Evolutionary conservation across 1,140 invertebrate species (phyloP).

Genomic region (Calephelis virginiensis): DNA sequence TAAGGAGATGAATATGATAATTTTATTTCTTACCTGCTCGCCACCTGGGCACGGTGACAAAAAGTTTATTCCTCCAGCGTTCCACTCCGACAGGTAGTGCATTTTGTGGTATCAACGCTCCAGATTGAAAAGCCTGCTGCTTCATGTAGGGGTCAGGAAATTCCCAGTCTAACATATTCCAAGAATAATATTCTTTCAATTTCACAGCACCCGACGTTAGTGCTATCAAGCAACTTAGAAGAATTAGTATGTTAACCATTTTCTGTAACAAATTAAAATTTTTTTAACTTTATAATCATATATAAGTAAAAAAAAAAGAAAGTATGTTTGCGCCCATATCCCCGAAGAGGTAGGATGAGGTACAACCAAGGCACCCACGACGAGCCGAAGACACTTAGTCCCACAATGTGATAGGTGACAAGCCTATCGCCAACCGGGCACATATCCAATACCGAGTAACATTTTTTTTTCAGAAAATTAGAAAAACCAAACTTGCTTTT

Average conservation of each 20-base stretch:
- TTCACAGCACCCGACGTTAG: slow-evolving; percentile 73
- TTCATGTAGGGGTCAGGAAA: slow-evolving; percentile 81
- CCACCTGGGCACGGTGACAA: slow-evolving; percentile 89
- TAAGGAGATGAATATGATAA: too few species aligned
- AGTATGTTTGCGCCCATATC: too few species aligned
- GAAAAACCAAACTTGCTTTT: too few species aligned
- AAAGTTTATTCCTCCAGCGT: slow-evolving; percentile 87
- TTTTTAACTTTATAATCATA: background rate
- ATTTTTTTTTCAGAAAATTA: too few species aligned
- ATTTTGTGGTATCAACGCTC: slow-evolving; percentile 85
- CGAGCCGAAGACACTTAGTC: too few species aligned
- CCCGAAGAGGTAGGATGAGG: too few species aligned
- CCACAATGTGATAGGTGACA: too few species aligned
- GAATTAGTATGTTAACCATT: slow-evolving; percentile 44
- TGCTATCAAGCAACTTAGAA: slow-evolving; percentile 46
- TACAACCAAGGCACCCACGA: too few species aligned
- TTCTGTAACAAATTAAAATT: slow-evolving; percentile 24
- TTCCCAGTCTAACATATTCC: slow-evolving; percentile 87
- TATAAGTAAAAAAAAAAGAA: too few species aligned
- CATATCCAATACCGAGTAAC: too few species aligned
- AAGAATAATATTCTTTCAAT: slow-evolving; percentile 84
- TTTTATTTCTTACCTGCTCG: slow-evolving; percentile 58
- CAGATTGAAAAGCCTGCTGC: slow-evolving; percentile 81
- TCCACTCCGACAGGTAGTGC: slow-evolving; percentile 89
- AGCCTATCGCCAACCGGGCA: too few species aligned